Evolutionary conservation across 2,888 invertebrate genomes (phyloP).

Genomic region (Polietes domitor): DNA sequence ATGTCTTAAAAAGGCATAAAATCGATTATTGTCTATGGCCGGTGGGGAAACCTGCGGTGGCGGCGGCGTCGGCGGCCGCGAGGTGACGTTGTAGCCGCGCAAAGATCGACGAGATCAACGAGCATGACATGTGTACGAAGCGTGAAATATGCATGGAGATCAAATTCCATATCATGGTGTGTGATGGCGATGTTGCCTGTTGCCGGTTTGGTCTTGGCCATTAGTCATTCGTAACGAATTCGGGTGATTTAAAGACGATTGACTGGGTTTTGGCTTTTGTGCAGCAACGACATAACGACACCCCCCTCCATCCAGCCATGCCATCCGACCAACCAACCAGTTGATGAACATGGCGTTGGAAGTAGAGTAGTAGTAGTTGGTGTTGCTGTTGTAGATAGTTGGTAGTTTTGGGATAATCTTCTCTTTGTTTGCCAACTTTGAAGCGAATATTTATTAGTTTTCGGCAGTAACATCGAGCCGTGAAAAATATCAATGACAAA

Average conservation of each 20-base stretch:
- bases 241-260: too few species aligned
- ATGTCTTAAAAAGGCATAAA: not conserved
- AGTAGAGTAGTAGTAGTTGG: not conserved
- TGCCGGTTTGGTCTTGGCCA: not conserved
- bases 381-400: not conserved
- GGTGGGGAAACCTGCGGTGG: too few species aligned
- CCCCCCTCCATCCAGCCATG: not conserved
- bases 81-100: not conserved
- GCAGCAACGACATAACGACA: not conserved
- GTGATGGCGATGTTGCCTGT: not conserved
- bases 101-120: not conserved
- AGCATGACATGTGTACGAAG: not conserved
- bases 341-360: not conserved
- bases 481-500: conserved; percentile 58
- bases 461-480: not conserved
- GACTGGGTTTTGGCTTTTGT: not conserved
- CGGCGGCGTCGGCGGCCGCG: not conserved
- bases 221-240: too few species aligned
- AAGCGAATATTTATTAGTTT: not conserved
- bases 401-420: not conserved
- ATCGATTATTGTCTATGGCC: not conserved
- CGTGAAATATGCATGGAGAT: not conserved
- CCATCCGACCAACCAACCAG: too few species aligned
- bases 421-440: not conserved
- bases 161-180: not conserved